Conservation (phyloP, 92 coral and sea anemone genomes). For the Palythoa heliodiscus region DNA sequence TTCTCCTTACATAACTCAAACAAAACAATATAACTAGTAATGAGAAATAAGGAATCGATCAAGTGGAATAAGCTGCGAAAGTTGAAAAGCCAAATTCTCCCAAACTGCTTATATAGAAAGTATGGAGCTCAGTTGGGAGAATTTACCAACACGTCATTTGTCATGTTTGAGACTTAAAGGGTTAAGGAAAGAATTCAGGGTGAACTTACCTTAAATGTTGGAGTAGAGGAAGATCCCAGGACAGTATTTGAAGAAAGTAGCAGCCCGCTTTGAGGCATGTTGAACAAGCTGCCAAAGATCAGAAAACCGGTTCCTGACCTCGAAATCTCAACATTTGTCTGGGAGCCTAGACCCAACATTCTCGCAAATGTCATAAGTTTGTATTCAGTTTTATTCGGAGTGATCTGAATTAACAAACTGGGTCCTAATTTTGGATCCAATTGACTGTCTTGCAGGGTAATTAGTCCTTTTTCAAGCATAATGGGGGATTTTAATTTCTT, state of each 20-base stretch:
- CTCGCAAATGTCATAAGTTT: conserved; percentile 80
- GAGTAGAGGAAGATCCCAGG: conserved; percentile 62
- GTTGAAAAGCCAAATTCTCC: no score
- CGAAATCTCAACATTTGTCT: conserved; percentile 80
- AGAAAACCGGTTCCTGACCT: conserved; percentile 92
- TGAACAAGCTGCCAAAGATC: conserved; percentile 82
- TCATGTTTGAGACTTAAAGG: no score
- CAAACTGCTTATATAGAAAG: no score
- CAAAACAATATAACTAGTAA: no score
- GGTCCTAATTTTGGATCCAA: conserved; percentile 85
- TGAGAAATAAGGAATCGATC: no score
- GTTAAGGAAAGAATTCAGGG: no score
- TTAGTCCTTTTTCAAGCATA: conserved; percentile 82
- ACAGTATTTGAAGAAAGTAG: conserved; percentile 82
- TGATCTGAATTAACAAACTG: conserved; percentile 61
- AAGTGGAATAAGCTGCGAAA: no score
- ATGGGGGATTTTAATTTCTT: conserved; percentile 76
- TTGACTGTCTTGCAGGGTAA: conserved; percentile 78
- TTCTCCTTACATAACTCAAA: no score
- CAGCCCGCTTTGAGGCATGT: conserved; percentile 79
- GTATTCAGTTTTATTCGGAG: conserved; percentile 76
- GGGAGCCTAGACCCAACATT: conserved; percentile 80
- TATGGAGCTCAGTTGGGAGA: no score
- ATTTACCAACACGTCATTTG: no score
- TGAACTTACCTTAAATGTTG: conserved; percentile 65